A percentile compares a stretch with the other conserved stretches of the same genome.
Conservation (phyloP, 2,113 vertebrate species). For the Chascanopsetta lugubris region DNA sequence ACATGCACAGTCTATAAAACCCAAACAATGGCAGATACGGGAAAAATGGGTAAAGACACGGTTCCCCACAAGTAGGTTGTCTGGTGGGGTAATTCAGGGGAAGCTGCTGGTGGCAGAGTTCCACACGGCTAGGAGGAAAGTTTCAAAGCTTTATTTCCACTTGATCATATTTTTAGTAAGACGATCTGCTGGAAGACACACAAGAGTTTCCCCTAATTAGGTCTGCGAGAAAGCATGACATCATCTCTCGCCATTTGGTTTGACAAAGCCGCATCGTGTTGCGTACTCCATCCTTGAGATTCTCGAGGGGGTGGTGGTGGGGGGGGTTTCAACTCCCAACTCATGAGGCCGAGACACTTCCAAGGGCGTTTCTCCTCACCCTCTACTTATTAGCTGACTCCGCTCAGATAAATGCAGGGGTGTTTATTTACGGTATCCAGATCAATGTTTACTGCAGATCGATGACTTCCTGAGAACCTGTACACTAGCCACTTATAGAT, state of each 20-base stretch:
- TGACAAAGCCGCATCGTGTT: constrained; percentile 1
- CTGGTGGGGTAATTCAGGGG: constrained; percentile 9
- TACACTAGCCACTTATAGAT: constrained; percentile 54
- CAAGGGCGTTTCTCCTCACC: constrained; percentile 40
- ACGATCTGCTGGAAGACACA: neutral
- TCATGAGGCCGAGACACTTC: constrained; percentile 2
- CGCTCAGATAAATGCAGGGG: constrained; percentile 53
- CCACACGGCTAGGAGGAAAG: neutral
- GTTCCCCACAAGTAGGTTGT: constrained; percentile 6
- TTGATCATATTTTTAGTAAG: constrained; percentile 7
- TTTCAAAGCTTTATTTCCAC: neutral
- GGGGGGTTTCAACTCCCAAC: constrained; percentile 15
- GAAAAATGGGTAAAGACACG: neutral
- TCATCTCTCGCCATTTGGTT: neutral
- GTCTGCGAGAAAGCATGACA: neutral
- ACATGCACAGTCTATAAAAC: constrained; percentile 28
- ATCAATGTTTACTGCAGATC: constrained; percentile 65
- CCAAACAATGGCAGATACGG: neutral
- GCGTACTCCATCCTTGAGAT: neutral
- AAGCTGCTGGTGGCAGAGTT: neutral
- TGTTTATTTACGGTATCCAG: constrained; percentile 66
- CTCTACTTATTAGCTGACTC: constrained; percentile 53
- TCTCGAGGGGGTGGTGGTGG: too few relatives aligned
- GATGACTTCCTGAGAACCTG: constrained; percentile 62
- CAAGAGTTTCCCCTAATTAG: neutral